Evolutionary conservation across 1,140 invertebrate genomes (phyloP).

Genomic region (Hyles euphorbiae): DNA sequence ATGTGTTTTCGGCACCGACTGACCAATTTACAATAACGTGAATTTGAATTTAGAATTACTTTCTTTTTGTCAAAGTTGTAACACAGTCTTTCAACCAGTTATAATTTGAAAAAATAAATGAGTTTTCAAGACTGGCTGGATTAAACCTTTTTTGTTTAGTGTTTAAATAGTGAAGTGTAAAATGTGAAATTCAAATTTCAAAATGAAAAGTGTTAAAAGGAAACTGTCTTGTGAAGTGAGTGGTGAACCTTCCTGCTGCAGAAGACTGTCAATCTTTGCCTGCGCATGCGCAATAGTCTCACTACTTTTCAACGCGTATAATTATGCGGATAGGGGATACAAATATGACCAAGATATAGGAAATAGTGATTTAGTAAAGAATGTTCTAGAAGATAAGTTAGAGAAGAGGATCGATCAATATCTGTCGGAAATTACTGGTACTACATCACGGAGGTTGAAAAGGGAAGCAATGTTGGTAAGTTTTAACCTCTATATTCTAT

Average conservation of each 20-base stretch:
- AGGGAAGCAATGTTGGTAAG: slow-evolving; percentile 63
- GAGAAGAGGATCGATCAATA: slow-evolving; percentile 48
- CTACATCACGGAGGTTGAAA: slow-evolving; percentile 37
- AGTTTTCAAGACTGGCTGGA: not conserved
- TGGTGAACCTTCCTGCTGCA: slow-evolving; percentile 29
- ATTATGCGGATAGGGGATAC: slow-evolving; percentile 29
- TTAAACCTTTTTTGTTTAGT: not conserved
- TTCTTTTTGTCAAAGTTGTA: not conserved
- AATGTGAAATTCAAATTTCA: slow-evolving; percentile 14
- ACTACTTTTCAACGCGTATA: slow-evolving; percentile 49
- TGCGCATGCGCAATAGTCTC: slow-evolving; percentile 55
- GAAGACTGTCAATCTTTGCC: slow-evolving; percentile 50
- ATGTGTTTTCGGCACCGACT: not conserved
- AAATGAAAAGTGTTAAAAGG: slow-evolving; percentile 34
- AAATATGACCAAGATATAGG: slow-evolving; percentile 28
- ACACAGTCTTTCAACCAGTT: not conserved
- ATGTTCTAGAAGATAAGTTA: slow-evolving; percentile 40
- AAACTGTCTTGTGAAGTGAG: slow-evolving; percentile 24
- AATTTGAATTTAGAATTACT: not conserved
- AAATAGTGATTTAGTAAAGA: slow-evolving; percentile 28
- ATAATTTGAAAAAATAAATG: not conserved
- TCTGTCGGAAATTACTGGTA: slow-evolving; percentile 31
- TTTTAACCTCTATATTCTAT: slow-evolving; percentile 4
- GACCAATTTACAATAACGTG: not conserved
- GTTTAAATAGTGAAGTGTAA: slow-evolving; percentile 17